A percentile compares a stretch with the other conserved stretches of the same genome.
phyloP scores from a whole-genome alignment of 2,888 invertebrate species.

The Pollenia amentaria region DNA sequence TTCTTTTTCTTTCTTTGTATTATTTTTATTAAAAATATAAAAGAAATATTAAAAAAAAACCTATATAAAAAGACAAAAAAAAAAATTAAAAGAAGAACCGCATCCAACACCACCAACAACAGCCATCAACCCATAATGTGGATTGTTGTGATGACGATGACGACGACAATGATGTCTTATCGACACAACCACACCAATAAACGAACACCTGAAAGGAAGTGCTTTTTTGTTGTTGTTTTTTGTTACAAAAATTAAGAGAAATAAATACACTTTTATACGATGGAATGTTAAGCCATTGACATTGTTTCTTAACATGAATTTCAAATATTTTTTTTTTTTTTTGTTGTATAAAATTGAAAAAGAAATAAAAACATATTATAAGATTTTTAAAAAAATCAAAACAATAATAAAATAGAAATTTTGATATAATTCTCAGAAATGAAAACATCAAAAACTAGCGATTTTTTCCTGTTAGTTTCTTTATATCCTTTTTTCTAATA shows the following conservation, averaged over 20 bases:
- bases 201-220: conserved; percentile 74
- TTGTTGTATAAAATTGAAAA: conserved; percentile 9
- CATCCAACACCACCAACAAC: conserved; percentile 64
- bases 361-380: conserved; percentile 42
- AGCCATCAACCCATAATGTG: conserved; percentile 36
- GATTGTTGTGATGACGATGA: conserved; percentile 65
- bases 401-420: conserved; percentile 34
- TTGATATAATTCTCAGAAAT: conserved; percentile 49
- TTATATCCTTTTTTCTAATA: conserved; percentile 42
- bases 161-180: conserved; percentile 70
- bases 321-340: conserved; percentile 34
- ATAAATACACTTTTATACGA: conserved; percentile 38
- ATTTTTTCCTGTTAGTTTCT: conserved; percentile 8
- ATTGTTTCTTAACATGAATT: conserved; percentile 72
- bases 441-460: conserved; percentile 57
- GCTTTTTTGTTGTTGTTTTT: conserved; percentile 62
- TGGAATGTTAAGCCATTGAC: conserved; percentile 75
- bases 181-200: conserved; percentile 70
- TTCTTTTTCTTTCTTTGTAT: conserved; percentile 35
- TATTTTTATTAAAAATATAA: conserved; percentile 53
- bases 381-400: conserved; percentile 20
- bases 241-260: conserved; percentile 40
- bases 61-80: conserved; percentile 19
- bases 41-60: conserved; percentile 63
- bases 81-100: conserved; percentile 66